Percentiles rank a stretch among this genome's conserved stretches.
phyloP scores from a whole-genome alignment of 2,113 vertebrate genomes.

The Anas platyrhynchos region DNA sequence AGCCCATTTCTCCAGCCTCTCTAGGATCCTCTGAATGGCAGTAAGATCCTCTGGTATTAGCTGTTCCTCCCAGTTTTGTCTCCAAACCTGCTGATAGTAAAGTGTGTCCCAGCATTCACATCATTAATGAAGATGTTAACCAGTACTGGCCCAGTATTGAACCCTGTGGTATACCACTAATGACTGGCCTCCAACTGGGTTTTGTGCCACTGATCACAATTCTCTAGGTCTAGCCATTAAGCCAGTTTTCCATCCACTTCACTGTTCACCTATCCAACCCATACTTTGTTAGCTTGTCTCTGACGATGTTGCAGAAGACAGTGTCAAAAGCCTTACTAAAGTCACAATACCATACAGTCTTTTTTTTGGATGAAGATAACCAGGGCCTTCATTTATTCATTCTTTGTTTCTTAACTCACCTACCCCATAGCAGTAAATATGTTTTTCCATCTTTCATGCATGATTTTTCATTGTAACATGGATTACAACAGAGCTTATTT shows the following conservation, averaged over 20 bases:
- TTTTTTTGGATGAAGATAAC: fast-evolving
- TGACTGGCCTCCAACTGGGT: background rate
- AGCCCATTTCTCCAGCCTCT: background rate
- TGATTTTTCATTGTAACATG: background rate
- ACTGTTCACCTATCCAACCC: background rate
- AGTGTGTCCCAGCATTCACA: background rate
- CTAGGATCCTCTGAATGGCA: background rate
- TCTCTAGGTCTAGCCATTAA: background rate
- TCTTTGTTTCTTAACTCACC: background rate
- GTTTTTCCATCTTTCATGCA: background rate
- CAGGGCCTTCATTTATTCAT: background rate
- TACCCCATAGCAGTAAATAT: background rate
- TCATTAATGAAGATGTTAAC: background rate
- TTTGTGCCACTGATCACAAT: background rate
- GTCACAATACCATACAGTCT: background rate
- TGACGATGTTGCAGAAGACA: background rate
- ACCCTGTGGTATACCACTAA: background rate
- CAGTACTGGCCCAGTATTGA: background rate
- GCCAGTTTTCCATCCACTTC: background rate
- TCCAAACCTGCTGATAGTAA: background rate
- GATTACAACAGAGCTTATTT: background rate
- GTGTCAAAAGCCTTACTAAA: background rate
- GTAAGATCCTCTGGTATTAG: background rate
- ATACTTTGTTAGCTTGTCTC: background rate
- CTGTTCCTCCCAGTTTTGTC: background rate